Evolutionary conservation across 2,113 vertebrate species (phyloP).

Genomic region (Willisornis vidua): DNA sequence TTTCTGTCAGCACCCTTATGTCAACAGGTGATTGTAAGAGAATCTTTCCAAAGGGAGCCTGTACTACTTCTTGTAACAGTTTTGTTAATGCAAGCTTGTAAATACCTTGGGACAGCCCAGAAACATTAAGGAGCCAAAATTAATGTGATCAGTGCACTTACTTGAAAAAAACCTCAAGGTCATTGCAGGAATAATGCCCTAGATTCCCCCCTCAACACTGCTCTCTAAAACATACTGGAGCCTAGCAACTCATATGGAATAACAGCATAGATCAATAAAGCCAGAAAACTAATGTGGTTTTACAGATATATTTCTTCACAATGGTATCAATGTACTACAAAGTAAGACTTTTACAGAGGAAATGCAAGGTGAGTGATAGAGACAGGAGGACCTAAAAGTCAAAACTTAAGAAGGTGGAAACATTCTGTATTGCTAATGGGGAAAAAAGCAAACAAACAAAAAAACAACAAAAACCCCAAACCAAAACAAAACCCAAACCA

Average conservation of each 20-base stretch:
- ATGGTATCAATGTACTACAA: not conserved
- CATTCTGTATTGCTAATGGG: not conserved
- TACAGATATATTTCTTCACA: not conserved
- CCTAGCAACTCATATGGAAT: not conserved
- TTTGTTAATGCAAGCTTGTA: not conserved
- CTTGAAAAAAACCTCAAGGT: not conserved
- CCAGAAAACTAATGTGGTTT: not conserved
- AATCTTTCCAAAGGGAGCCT: not conserved
- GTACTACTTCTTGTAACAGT: not conserved
- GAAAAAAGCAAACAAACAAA: not conserved
- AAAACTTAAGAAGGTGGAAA: not conserved
- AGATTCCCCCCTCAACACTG: not conserved
- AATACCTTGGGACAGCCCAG: not conserved
- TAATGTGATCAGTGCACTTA: not conserved
- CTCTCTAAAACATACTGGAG: not conserved
- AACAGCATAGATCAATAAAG: conserved; percentile 7
- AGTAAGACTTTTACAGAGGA: not conserved
- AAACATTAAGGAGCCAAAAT: not conserved
- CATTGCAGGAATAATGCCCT: not conserved
- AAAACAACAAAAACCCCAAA: not conserved
- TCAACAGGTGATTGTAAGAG: not conserved
- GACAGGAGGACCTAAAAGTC: not conserved
- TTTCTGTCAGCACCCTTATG: not conserved
- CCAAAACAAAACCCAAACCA: not conserved
- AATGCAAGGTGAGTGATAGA: not conserved